Conservation (phyloP, 2,797 vertebrate species). For the Percopsis omiscomaycus region DNA sequence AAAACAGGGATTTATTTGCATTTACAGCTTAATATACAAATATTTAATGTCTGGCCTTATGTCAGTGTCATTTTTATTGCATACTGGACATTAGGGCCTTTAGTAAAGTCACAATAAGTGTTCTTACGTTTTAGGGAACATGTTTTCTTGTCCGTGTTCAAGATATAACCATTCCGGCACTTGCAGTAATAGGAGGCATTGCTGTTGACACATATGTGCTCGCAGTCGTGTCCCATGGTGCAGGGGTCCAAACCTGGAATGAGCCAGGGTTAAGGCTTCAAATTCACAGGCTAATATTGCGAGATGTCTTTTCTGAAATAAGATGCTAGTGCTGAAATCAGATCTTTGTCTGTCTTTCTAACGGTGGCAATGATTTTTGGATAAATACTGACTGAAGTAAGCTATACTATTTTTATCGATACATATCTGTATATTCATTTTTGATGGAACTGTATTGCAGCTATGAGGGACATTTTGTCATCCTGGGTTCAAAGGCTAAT, state of each 20-base stretch:
- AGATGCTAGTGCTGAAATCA: neutral
- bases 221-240: constrained; percentile 81
- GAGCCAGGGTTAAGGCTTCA: constrained; percentile 54
- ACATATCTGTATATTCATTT: neutral
- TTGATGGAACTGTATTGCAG: too few species aligned
- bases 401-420: neutral
- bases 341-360: too few species aligned
- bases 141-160: constrained; percentile 85
- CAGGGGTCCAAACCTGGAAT: constrained; percentile 82
- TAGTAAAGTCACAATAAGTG: constrained; percentile 20
- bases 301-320: constrained; percentile 8
- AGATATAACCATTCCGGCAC: constrained; percentile 80
- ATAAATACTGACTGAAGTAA: neutral
- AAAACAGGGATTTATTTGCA: constrained; percentile 14
- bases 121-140: constrained; percentile 83
- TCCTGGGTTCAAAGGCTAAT: too few species aligned
- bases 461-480: too few species aligned
- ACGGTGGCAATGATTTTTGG: neutral
- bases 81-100: constrained; percentile 18
- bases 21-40: constrained; percentile 5
- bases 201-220: constrained; percentile 85
- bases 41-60: neutral
- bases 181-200: constrained; percentile 80
- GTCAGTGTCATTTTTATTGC: constrained; percentile 15
- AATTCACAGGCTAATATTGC: constrained; percentile 27